Evolutionary conservation across 2,888 invertebrate genomes (phyloP).

Genomic region (Chironomus tentans): DNA sequence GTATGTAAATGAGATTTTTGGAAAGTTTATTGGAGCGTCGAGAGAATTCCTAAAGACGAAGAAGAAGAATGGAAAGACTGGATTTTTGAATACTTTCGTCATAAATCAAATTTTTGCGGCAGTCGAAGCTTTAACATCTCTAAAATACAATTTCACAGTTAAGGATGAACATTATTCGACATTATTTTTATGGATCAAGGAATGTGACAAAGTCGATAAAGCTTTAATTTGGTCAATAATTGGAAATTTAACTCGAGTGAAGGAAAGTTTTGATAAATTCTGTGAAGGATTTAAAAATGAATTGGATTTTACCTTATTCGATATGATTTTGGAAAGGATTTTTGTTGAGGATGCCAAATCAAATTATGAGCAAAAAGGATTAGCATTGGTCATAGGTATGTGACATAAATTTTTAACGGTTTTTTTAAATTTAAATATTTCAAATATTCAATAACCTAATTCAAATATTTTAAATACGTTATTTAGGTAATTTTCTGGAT

Average conservation of each 20-base stretch:
- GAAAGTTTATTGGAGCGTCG: neutral
- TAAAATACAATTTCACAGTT: neutral
- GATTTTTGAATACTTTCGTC: neutral
- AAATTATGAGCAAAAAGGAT: neutral
- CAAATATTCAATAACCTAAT: too few species aligned
- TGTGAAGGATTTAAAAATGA: neutral
- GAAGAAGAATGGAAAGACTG: neutral
- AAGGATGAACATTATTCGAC: neutral
- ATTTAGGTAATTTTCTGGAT: neutral
- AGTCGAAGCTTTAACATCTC: neutral
- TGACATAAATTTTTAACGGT: too few species aligned
- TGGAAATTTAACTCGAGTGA: neutral
- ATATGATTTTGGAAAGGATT: neutral
- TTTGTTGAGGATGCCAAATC: neutral
- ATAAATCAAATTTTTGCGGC: neutral
- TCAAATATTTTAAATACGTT: too few species aligned
- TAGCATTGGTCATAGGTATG: neutral
- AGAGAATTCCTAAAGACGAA: neutral
- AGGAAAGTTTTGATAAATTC: neutral
- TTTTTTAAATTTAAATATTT: too few species aligned
- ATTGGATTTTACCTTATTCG: neutral
- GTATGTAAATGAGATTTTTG: neutral
- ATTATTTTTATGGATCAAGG: neutral
- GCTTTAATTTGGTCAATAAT: slow-evolving; percentile 1
- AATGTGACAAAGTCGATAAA: neutral